These are phyloP conservation scores for Chelonus insularis DNA, from an alignment of 1,140 invertebrate genomes.

Conservation along the genomic window DNA sequence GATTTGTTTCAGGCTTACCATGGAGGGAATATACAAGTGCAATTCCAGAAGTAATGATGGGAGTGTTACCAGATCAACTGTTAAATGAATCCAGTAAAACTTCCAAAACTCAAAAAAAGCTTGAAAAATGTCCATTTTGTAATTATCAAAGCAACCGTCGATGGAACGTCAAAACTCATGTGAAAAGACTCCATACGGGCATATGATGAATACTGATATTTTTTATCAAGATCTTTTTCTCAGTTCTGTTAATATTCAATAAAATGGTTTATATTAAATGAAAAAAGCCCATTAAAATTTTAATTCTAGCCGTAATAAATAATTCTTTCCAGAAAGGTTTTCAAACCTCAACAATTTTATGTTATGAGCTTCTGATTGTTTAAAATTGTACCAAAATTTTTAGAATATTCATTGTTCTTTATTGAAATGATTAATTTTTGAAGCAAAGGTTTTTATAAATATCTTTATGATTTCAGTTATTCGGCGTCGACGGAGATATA, in stretches of 20 bases:
- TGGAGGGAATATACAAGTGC: neutral
- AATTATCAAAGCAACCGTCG: slow-evolving; percentile 55
- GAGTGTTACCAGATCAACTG: neutral
- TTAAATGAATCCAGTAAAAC: too few relatives aligned
- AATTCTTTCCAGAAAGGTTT: too few relatives aligned
- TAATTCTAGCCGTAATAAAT: too few relatives aligned
- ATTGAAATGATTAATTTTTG: too few relatives aligned
- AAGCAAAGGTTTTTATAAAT: too few relatives aligned
- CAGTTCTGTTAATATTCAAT: neutral
- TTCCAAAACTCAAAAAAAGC: slow-evolving; percentile 35
- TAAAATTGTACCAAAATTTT: too few relatives aligned
- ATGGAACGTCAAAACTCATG: slow-evolving; percentile 57
- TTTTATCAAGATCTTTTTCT: neutral
- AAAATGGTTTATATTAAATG: too few relatives aligned
- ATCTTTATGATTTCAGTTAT: neutral
- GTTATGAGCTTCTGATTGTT: too few relatives aligned
- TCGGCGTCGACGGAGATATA: slow-evolving; percentile 7
- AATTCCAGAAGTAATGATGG: neutral
- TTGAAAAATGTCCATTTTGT: slow-evolving; percentile 58
- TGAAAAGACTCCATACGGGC: slow-evolving; percentile 46
- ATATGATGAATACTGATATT: neutral
- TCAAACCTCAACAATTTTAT: too few relatives aligned
- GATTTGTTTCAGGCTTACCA: neutral
- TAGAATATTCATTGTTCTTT: too few relatives aligned
- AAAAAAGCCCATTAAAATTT: too few relatives aligned